Evolutionary conservation across 2,888 invertebrate species (phyloP).

Genomic region (Caenorhabditis auriculariae): DNA sequence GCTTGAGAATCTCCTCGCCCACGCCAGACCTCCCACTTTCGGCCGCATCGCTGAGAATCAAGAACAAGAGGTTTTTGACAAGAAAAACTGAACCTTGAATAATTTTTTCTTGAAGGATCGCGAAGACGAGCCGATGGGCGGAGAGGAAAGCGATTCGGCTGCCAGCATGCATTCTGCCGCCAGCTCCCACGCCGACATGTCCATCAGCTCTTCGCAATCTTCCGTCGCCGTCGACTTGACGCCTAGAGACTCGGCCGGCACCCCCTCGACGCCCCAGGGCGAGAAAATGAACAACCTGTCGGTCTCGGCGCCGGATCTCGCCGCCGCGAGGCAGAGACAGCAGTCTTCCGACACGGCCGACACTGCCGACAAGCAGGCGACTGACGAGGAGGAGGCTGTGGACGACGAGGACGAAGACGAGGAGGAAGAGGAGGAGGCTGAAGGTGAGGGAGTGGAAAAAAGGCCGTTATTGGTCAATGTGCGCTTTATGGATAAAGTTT

Average conservation of each 20-base stretch:
- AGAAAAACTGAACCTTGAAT: neutral
- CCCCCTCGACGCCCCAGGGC: constrained; percentile 17
- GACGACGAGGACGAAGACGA: constrained; percentile 32
- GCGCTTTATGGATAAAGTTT: no score
- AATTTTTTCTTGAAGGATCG: neutral
- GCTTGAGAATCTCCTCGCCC: constrained; percentile 60
- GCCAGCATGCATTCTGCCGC: constrained; percentile 20
- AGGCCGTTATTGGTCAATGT: no score
- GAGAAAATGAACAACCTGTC: constrained; percentile 29
- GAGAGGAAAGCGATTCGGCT: constrained; percentile 28
- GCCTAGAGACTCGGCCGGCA: neutral
- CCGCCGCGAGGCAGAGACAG: constrained; percentile 29
- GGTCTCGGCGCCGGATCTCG: constrained; percentile 48
- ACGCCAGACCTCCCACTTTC: constrained; percentile 35
- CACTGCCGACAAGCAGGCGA: constrained; percentile 21
- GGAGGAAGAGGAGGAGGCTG: constrained; percentile 45
- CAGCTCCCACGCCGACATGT: constrained; percentile 15
- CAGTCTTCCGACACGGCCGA: constrained; percentile 26
- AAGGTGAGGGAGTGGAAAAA: constrained; percentile 28
- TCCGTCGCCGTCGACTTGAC: neutral
- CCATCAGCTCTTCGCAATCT: constrained; percentile 20
- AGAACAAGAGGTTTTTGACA: constrained; percentile 28
- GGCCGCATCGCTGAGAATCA: constrained; percentile 37
- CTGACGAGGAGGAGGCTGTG: constrained; percentile 29
- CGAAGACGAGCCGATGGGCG: constrained; percentile 11